Evolutionary conservation across 2,888 invertebrate genomes (phyloP), one percentile per base, ranked within the genome.

Genomic region (Cordilura impudica): DNA sequence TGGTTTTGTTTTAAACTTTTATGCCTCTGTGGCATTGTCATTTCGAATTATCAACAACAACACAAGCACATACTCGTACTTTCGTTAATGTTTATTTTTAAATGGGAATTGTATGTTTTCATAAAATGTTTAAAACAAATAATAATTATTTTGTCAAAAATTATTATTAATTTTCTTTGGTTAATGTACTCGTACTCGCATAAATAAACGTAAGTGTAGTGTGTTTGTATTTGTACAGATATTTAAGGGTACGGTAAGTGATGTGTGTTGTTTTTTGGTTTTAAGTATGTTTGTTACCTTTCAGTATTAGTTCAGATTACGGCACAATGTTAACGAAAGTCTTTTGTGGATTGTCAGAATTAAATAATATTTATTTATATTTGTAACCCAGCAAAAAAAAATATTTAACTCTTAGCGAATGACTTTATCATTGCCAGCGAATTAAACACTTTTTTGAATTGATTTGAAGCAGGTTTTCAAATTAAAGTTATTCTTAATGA

Each of bases 181-280:
- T 1, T 29, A 29, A 29, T 29, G 29, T 4, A 29, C 29, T 29
- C 7, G 31, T 31, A 31, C 31, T 31, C 31, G 31, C 1, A 10
- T n/a, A 39, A 39, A 39, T 39, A 39, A 39, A 39, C n/a, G 35
- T 39, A n/a, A 39, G n/a, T 39, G n/a, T 54, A 31, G 29, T 54
- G 3, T 31, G n/a, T 54, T 14, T 31, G 14, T 54, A 16, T 10
- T 7, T 39, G 35, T 39, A 45, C 45, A 45, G 29, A 60, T 43
- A 60, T 63, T 19, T 49, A 35, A 16, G 0, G 16, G 21, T n/a
- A n/a, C 10, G 43, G 14, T 54, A 31, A 67, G 56, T 67, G 47
- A 56, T 47, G 29, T 56, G 29, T 21, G 10, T 4, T 56, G 54
- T 31, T 16, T 56, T 29, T 19, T 6, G 16, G 8, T 3, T 58